Percentiles rank a stretch among this genome's conserved stretches.
Conservation (phyloP, 1,140 invertebrate genomes). For the Babylonia areolata region DNA sequence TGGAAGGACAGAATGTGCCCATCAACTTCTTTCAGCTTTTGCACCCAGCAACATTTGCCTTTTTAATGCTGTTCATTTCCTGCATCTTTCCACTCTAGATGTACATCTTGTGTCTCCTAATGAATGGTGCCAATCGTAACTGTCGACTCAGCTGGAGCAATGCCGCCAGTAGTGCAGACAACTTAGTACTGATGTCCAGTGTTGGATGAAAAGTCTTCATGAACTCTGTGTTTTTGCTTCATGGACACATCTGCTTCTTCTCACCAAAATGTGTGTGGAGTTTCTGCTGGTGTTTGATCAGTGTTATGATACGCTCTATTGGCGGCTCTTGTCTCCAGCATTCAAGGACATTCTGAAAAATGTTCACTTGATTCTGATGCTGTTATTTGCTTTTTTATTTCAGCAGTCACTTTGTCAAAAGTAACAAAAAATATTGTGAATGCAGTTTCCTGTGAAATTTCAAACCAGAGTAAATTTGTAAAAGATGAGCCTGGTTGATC, state of each 20-base stretch:
- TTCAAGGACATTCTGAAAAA: neutral
- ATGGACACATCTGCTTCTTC: neutral
- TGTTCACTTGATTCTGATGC: neutral
- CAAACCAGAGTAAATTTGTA: too few relatives aligned
- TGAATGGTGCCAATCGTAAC: conserved; percentile 10
- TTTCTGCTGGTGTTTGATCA: neutral
- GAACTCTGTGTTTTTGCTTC: neutral
- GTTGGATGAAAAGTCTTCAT: neutral
- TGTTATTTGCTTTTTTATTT: neutral
- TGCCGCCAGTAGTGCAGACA: conserved; percentile 1
- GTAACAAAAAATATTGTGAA: too few relatives aligned
- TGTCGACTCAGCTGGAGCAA: neutral
- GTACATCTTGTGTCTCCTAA: neutral
- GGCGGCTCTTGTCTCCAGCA: neutral
- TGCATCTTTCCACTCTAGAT: neutral
- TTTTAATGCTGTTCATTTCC: neutral
- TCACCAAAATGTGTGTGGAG: neutral
- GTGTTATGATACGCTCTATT: neutral
- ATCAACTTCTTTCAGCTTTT: neutral
- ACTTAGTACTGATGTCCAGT: neutral
- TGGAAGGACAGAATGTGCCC: neutral
- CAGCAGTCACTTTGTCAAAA: too few relatives aligned
- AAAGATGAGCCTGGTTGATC: too few relatives aligned
- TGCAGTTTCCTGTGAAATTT: too few relatives aligned
- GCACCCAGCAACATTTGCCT: conserved; percentile 10